Percentiles rank a stretch among this genome's conserved stretches.
Evolutionary conservation across 2,797 vertebrate genomes (phyloP).

Genomic region (Amphiprion clarkii): DNA sequence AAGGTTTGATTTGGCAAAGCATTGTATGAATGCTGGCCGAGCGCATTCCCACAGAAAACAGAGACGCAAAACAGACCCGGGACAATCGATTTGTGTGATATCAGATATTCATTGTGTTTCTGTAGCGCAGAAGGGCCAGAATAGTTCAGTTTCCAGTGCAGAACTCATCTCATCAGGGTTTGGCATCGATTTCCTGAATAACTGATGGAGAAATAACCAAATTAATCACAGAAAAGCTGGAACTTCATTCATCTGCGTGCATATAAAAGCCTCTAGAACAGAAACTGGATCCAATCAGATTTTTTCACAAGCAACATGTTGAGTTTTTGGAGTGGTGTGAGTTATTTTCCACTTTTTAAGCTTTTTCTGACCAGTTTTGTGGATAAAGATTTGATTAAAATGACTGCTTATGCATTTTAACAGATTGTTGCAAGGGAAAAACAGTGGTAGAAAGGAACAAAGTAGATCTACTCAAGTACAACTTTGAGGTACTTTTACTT

Average conservation of each 20-base stretch:
- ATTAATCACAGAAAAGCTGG: not conserved
- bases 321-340: too few relatives aligned
- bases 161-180: not conserved
- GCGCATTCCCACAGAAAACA: constrained; percentile 54
- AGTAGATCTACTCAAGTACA: too few relatives aligned
- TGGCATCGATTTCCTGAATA: not conserved
- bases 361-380: too few relatives aligned
- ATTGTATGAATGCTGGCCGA: constrained; percentile 41
- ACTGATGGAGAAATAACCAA: not conserved
- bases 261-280: not conserved
- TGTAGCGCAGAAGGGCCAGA: not conserved
- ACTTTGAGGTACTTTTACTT: too few relatives aligned
- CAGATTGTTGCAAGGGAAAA: too few relatives aligned
- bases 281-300: too few relatives aligned
- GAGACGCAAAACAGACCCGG: constrained; percentile 14
- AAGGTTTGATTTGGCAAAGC: constrained; percentile 26
- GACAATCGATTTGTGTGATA: constrained; percentile 40
- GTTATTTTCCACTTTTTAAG: too few relatives aligned
- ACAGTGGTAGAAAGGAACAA: too few relatives aligned
- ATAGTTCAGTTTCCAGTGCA: not conserved
- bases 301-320: too few relatives aligned
- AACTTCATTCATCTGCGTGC: not conserved
- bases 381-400: too few relatives aligned
- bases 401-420: too few relatives aligned
- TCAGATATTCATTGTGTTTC: constrained; percentile 45